Conservation (phyloP, 2,888 invertebrate species). For the Electrophaes corylata region DNA sequence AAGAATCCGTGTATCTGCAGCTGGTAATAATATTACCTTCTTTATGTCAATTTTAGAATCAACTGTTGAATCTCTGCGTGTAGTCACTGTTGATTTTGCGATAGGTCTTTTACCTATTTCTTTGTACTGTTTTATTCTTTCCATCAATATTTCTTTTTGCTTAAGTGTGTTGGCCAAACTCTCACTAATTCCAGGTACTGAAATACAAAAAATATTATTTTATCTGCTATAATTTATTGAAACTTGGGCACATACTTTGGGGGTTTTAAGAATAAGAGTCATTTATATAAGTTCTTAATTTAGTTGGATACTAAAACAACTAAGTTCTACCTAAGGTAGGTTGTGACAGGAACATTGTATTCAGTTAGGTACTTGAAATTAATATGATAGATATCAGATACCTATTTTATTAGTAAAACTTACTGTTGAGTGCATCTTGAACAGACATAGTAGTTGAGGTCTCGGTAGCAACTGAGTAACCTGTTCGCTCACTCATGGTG, state of each 20-base stretch:
- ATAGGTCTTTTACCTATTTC: constrained; percentile 77
- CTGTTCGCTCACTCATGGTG: constrained; percentile 75
- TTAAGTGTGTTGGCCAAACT: constrained; percentile 78
- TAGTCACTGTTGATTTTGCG: constrained; percentile 52
- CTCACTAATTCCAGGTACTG: constrained; percentile 81
- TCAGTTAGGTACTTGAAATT: too few species aligned
- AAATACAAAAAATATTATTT: constrained; percentile 28
- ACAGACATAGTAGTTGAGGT: constrained; percentile 73
- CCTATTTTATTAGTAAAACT: constrained; percentile 42
- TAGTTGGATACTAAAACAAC: too few species aligned
- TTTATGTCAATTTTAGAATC: constrained; percentile 52
- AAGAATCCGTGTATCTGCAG: too few species aligned
- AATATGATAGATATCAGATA: too few species aligned
- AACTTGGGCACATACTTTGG: background rate
- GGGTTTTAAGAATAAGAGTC: too few species aligned
- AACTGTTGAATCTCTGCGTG: constrained; percentile 54
- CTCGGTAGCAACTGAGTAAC: constrained; percentile 74
- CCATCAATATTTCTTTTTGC: constrained; percentile 77
- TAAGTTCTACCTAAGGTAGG: too few species aligned
- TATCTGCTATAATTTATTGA: background rate
- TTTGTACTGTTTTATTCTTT: constrained; percentile 79
- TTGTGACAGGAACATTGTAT: too few species aligned
- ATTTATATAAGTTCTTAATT: too few species aligned
- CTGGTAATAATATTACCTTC: constrained; percentile 42
- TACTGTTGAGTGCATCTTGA: constrained; percentile 79